Conservation (phyloP, 2,113 vertebrate genomes). For the cattle (Bos taurus) region DNA sequence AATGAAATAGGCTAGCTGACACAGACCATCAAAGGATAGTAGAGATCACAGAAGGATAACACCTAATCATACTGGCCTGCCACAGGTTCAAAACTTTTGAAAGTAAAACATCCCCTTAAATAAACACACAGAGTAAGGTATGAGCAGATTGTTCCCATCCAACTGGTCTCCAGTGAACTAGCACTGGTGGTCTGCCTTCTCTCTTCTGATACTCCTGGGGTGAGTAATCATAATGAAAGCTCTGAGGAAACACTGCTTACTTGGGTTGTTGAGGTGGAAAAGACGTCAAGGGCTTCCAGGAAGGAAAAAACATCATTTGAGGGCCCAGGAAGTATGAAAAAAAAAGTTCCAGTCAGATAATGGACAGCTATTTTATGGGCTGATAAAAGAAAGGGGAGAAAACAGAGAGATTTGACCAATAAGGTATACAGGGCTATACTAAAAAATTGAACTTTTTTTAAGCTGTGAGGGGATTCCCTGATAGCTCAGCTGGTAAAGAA, state of each 20-base stretch:
- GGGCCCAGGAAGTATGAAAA: not conserved
- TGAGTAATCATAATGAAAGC: rapidly evolving
- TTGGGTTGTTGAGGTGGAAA: not conserved
- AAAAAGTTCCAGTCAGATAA: too few species aligned
- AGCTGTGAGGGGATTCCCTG: not conserved
- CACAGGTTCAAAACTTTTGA: not conserved
- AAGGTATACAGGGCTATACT: rapidly evolving
- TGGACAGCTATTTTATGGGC: not conserved
- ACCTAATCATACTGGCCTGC: rapidly evolving
- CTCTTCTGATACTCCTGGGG: not conserved
- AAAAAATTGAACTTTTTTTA: not conserved
- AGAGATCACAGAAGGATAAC: not conserved
- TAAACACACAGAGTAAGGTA: rapidly evolving
- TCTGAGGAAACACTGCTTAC: not conserved
- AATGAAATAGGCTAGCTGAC: not conserved
- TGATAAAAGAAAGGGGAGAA: not conserved
- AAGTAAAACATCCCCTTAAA: not conserved
- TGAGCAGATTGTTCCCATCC: rapidly evolving
- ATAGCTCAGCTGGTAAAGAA: not conserved
- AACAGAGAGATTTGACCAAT: not conserved
- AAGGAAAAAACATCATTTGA: not conserved
- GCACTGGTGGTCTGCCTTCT: rapidly evolving
- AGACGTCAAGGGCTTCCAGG: rapidly evolving
- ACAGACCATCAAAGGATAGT: not conserved
- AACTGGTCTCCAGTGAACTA: not conserved